Percentiles rank a stretch among this genome's conserved stretches.
Conservation (phyloP, 2,113 vertebrate species). For the Thunnus thynnus region DNA sequence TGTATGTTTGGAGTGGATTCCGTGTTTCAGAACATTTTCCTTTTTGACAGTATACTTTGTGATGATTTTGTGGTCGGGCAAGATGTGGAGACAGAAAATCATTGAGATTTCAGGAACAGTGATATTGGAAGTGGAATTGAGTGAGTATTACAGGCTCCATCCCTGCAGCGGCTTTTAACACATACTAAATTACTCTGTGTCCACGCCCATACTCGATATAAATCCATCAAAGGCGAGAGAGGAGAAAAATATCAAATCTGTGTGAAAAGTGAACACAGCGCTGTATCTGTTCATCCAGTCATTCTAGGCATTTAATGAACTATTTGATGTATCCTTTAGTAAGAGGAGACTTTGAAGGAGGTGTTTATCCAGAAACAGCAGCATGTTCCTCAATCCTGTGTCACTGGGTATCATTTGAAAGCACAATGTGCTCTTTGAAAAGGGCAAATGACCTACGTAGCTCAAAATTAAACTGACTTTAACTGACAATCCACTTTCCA, state of each 20-base stretch:
- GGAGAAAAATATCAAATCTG: slow-evolving; percentile 19
- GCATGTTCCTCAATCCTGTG: slow-evolving; percentile 51
- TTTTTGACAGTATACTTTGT: slow-evolving; percentile 52
- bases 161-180: slow-evolving; percentile 73
- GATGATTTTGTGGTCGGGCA: slow-evolving; percentile 72
- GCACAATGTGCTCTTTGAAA: slow-evolving; percentile 56
- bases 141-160: slow-evolving; percentile 66
- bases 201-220: slow-evolving; percentile 57
- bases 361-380: slow-evolving; percentile 49
- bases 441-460: slow-evolving; percentile 55
- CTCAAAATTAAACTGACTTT: slow-evolving; percentile 60
- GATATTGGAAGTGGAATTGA: slow-evolving; percentile 76
- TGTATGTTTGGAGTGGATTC: slow-evolving; percentile 20
- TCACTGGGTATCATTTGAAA: slow-evolving; percentile 39
- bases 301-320: slow-evolving; percentile 63
- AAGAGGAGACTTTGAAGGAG: slow-evolving; percentile 27
- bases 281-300: slow-evolving; percentile 53
- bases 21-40: slow-evolving; percentile 39
- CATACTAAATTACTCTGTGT: slow-evolving; percentile 69
- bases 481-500: neutral
- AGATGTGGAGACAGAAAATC: slow-evolving; percentile 79
- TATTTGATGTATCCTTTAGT: slow-evolving; percentile 46
- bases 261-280: slow-evolving; percentile 38
- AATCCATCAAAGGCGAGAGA: slow-evolving; percentile 70
- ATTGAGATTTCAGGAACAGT: slow-evolving; percentile 76